Percentiles rank a stretch among this genome's conserved stretches.
phyloP scores from a whole-genome alignment of 2,113 vertebrate genomes.

The Erythrocebus patas region DNA sequence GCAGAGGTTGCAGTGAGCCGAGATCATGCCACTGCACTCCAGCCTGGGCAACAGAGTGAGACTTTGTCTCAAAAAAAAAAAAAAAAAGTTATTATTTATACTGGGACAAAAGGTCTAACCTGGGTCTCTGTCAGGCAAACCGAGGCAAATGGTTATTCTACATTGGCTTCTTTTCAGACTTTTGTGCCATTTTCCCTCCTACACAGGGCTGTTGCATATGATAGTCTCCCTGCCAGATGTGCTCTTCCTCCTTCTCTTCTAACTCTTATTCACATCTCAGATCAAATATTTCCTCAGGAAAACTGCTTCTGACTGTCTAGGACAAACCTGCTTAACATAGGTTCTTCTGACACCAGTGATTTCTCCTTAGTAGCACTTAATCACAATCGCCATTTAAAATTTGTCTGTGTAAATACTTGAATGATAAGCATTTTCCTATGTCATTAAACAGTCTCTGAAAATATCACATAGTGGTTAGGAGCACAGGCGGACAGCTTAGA shows the following conservation, averaged over 20 bases:
- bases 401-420: neutral
- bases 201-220: neutral
- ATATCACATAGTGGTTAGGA: neutral
- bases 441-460: neutral
- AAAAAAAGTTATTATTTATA: neutral
- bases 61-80: too few relatives aligned
- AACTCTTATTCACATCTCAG: neutral
- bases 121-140: neutral
- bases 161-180: neutral
- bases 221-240: neutral
- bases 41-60: too few relatives aligned
- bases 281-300: neutral
- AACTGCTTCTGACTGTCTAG: neutral
- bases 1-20: too few relatives aligned
- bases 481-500: neutral
- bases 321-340: neutral
- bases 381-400: neutral
- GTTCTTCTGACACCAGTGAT: neutral
- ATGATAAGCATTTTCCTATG: neutral
- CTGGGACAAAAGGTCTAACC: neutral
- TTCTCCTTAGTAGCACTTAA: neutral
- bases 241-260: neutral
- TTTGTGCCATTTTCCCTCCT: neutral
- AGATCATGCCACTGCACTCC: too few relatives aligned
- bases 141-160: neutral